These are phyloP conservation scores for Bhutanitis thaidina DNA, from an alignment of 2,888 invertebrate genomes.

Conservation along the genomic window DNA sequence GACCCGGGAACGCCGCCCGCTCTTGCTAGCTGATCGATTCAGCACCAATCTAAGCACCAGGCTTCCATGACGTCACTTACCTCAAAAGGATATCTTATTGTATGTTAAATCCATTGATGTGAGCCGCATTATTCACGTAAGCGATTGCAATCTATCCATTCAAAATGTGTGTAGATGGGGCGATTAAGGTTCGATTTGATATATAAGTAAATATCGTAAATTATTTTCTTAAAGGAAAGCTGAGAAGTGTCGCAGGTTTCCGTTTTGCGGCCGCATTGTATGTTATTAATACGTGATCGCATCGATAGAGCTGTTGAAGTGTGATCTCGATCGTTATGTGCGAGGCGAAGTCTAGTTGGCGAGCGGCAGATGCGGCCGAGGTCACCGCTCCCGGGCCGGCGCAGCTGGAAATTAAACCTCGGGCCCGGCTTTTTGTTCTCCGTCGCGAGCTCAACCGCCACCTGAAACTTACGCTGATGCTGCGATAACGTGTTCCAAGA, in stretches of 20 bases:
- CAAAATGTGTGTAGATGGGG: too few species aligned
- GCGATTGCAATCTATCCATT: neutral
- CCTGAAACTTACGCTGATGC: conserved; percentile 27
- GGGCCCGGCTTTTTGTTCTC: conserved; percentile 25
- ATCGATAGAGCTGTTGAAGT: neutral
- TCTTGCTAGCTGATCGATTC: conserved; percentile 4
- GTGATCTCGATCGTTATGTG: neutral
- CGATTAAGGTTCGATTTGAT: too few species aligned
- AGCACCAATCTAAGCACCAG: conserved; percentile 8
- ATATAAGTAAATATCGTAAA: too few species aligned
- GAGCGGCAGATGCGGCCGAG: conserved; percentile 62
- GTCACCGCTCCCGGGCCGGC: conserved; percentile 61
- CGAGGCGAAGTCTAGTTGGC: conserved; percentile 29
- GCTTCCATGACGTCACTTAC: neutral
- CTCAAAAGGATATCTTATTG: neutral
- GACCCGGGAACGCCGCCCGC: conserved; percentile 7
- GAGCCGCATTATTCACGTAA: neutral
- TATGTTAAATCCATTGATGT: neutral
- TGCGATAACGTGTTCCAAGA: conserved; percentile 9
- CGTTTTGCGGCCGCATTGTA: too few species aligned
- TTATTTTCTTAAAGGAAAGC: too few species aligned
- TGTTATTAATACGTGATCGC: neutral
- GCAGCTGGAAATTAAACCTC: conserved; percentile 61
- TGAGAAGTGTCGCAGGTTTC: too few species aligned
- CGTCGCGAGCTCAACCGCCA: conserved; percentile 3